These are phyloP conservation scores for Drosophila ustulata DNA, from an alignment of 2,888 invertebrate species.

Conservation along the genomic window DNA sequence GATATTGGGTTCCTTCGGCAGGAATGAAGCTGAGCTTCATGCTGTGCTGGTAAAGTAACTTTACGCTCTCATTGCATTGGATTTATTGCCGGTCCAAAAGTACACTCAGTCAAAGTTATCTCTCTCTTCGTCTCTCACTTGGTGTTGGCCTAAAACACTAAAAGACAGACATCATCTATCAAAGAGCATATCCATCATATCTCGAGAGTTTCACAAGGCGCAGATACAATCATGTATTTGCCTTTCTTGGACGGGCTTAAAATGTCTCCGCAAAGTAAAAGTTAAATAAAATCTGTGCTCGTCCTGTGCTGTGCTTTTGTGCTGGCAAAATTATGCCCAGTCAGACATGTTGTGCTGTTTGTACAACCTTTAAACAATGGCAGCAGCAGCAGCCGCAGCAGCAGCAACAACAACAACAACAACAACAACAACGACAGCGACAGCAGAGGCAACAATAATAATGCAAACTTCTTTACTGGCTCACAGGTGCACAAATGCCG, in stretches of 20 bases:
- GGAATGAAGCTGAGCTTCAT: conserved; percentile 46
- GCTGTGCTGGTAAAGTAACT: conserved; percentile 25
- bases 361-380: conserved; percentile 53
- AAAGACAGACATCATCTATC: conserved; percentile 19
- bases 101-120: conserved; percentile 2
- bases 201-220: not conserved
- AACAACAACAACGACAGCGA: conserved; percentile 22
- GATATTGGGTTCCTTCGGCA: conserved; percentile 20
- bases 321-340: conserved; percentile 45
- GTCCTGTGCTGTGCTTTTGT: not conserved
- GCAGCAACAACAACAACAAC: conserved; percentile 16
- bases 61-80: conserved; percentile 32
- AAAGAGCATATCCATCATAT: conserved; percentile 42
- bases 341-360: conserved; percentile 60
- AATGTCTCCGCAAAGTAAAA: conserved; percentile 52
- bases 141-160: conserved; percentile 31
- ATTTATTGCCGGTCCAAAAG: conserved; percentile 7
- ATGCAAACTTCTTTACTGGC: conserved; percentile 52
- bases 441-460: conserved; percentile 37
- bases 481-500: conserved; percentile 71
- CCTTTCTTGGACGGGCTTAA: conserved; percentile 27
- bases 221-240: conserved; percentile 23
- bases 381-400: conserved; percentile 22
- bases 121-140: no score
- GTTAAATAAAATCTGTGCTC: conserved; percentile 57